Percentiles rank a stretch among this genome's conserved stretches.
These are phyloP conservation scores for Gortyna flavago DNA, from an alignment of 2,888 invertebrate species.

Conservation along the genomic window DNA sequence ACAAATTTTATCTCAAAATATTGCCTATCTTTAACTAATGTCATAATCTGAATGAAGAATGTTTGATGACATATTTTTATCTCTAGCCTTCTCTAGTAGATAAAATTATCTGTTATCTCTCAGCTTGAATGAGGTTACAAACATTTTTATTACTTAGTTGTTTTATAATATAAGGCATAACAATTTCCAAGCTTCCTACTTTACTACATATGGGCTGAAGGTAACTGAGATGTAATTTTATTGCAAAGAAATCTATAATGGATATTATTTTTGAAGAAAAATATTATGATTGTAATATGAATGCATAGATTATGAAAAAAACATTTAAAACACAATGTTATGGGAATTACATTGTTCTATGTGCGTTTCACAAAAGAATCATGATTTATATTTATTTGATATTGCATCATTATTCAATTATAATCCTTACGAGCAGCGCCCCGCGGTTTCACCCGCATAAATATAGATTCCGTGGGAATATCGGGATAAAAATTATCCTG, in stretches of 20 bases:
- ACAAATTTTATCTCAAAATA: slow-evolving; percentile 4
- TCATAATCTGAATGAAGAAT: slow-evolving; percentile 36
- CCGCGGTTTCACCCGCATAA: neutral
- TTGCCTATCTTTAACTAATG: slow-evolving; percentile 10
- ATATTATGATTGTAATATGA: neutral
- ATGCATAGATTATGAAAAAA: neutral
- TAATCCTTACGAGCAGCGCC: neutral
- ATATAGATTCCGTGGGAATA: neutral
- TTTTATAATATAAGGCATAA: slow-evolving; percentile 11
- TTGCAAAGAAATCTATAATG: neutral
- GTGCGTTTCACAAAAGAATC: neutral
- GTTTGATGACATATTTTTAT: slow-evolving; percentile 49
- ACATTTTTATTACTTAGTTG: slow-evolving; percentile 6
- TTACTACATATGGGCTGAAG: slow-evolving; percentile 16
- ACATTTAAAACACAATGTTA: neutral
- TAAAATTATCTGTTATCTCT: slow-evolving; percentile 46
- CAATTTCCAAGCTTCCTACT: slow-evolving; percentile 34
- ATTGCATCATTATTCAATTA: slow-evolving; percentile 4
- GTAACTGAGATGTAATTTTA: neutral
- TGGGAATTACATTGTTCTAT: neutral
- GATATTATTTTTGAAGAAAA: neutral
- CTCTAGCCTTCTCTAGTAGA: slow-evolving; percentile 36
- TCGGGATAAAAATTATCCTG: neutral
- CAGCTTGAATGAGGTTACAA: slow-evolving; percentile 13
- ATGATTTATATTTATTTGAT: slow-evolving; percentile 1